Conservation (phyloP, 2,888 invertebrate genomes). For the Macrophya annulata region DNA sequence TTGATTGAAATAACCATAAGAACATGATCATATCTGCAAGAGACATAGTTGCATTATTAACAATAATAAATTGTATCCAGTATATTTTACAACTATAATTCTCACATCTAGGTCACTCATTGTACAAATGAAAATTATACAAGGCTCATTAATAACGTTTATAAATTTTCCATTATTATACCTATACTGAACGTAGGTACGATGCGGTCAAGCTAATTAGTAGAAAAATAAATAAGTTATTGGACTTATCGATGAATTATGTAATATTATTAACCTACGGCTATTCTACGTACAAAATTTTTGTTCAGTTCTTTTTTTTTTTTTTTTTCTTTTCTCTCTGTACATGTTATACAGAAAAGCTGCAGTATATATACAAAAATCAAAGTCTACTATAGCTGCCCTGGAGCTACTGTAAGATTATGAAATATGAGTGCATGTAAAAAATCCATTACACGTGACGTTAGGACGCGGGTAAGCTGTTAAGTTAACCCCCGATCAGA, state of each 20-base stretch:
- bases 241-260: neutral
- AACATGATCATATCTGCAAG: neutral
- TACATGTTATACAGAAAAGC: neutral
- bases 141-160: neutral
- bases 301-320: neutral
- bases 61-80: neutral
- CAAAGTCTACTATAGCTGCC: neutral
- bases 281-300: neutral
- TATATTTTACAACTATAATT: neutral
- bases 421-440: conserved; percentile 1
- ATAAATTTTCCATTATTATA: neutral
- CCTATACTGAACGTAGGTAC: neutral
- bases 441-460: conserved; percentile 39
- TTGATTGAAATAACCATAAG: no score
- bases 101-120: neutral
- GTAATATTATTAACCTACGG: neutral
- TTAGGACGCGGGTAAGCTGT: conserved; percentile 42
- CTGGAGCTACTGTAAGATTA: neutral
- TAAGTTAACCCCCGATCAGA: conserved; percentile 49
- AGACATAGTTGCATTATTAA: neutral
- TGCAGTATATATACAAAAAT: neutral
- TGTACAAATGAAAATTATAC: neutral
- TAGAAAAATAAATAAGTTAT: neutral
- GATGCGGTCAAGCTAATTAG: neutral
- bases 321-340: no score